phyloP scores from a whole-genome alignment of 2,888 invertebrate genomes.

The Zhuqinia jingwanae region DNA sequence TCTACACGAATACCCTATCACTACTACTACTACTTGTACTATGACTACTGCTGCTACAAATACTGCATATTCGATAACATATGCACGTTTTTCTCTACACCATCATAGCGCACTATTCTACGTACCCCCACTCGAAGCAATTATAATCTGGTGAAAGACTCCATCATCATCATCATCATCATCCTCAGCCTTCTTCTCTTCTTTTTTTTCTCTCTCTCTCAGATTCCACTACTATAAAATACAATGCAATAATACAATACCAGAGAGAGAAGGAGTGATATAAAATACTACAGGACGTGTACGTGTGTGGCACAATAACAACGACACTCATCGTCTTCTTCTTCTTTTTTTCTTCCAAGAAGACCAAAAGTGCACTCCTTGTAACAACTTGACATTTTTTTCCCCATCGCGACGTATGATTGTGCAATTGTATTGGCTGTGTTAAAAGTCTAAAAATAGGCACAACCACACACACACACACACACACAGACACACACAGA shows the following conservation, averaged over 20 bases:
- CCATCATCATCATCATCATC: constrained; percentile 27
- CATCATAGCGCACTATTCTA: not conserved
- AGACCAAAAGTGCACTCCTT: constrained; percentile 9
- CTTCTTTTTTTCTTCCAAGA: constrained; percentile 6
- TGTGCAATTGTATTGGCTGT: too few species aligned
- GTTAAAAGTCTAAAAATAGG: too few species aligned
- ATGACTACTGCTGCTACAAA: not conserved
- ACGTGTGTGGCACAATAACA: constrained; percentile 36
- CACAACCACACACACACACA: too few species aligned
- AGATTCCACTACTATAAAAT: too few species aligned
- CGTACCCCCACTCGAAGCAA: constrained; percentile 5
- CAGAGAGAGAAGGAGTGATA: not conserved
- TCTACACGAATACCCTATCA: not conserved
- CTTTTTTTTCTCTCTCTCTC: not conserved
- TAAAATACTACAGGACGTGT: not conserved
- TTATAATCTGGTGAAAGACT: constrained; percentile 37
- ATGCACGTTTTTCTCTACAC: not conserved
- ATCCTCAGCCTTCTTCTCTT: not conserved
- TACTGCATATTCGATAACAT: not conserved
- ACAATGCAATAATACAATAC: not conserved
- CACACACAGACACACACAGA: too few species aligned
- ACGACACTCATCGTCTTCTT: constrained; percentile 33
- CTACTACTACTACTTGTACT: not conserved
- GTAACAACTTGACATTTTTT: constrained; percentile 29
- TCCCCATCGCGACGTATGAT: not conserved